A percentile compares a stretch with the other conserved stretches of the same genome.
phyloP scores from a whole-genome alignment of 2,888 invertebrate species.

The Monochamus alternatus region DNA sequence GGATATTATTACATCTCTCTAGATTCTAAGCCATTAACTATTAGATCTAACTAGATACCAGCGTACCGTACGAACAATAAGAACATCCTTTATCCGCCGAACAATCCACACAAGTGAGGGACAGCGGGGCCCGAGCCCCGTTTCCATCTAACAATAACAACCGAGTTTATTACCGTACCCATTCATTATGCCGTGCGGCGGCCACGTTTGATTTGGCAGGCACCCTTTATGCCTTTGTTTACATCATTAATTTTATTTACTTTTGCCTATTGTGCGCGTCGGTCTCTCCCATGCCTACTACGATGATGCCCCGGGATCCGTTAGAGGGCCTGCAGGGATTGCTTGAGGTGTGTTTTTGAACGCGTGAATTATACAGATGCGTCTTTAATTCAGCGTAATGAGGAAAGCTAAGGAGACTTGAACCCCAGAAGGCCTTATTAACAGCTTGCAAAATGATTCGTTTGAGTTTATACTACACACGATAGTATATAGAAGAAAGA shows the following conservation, averaged over 20 bases:
- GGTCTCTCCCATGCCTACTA: slow-evolving; percentile 1
- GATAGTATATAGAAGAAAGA: too few species aligned
- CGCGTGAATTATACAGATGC: not conserved
- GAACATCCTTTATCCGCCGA: slow-evolving; percentile 29
- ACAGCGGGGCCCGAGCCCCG: slow-evolving; percentile 7
- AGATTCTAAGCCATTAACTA: slow-evolving; percentile 7
- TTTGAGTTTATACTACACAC: too few species aligned
- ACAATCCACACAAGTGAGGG: slow-evolving; percentile 6
- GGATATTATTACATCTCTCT: not conserved
- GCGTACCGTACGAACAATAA: slow-evolving; percentile 16
- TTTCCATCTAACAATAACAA: slow-evolving; percentile 33
- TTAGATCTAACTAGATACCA: slow-evolving; percentile 12
- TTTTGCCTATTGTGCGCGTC: slow-evolving; percentile 19
- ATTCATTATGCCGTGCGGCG: slow-evolving; percentile 6
- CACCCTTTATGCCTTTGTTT: slow-evolving; percentile 26
- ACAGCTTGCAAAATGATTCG: too few species aligned
- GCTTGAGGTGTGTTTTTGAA: slow-evolving; percentile 2
- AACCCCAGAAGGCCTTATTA: too few species aligned
- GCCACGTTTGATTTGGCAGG: slow-evolving; percentile 28
- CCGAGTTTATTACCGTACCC: slow-evolving; percentile 32
- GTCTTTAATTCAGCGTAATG: not conserved
- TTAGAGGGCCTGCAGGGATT: not conserved
- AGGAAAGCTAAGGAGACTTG: not conserved
- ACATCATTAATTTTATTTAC: slow-evolving; percentile 37
- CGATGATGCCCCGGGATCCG: slow-evolving; percentile 6